Conservation (phyloP, 2,113 vertebrate genomes). For the Equus quagga region DNA sequence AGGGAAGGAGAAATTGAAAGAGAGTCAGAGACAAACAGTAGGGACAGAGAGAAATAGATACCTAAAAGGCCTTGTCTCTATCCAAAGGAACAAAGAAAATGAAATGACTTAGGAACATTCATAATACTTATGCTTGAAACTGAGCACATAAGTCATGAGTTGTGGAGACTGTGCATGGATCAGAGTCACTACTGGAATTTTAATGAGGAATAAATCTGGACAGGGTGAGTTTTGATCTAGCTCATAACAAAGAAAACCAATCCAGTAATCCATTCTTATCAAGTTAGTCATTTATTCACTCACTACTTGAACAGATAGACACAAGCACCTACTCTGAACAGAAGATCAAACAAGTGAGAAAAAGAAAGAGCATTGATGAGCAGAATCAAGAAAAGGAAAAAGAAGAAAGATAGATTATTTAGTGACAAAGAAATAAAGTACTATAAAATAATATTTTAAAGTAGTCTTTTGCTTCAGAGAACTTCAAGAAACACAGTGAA, state of each 20-base stretch:
- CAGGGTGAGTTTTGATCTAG: neutral
- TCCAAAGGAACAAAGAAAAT: neutral
- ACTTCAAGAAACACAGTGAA: neutral
- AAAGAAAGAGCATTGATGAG: neutral
- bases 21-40: neutral
- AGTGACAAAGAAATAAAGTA: neutral
- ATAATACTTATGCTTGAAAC: neutral
- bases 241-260: neutral
- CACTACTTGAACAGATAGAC: neutral
- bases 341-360: neutral
- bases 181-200: slow-evolving; percentile 14
- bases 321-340: neutral
- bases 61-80: neutral
- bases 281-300: neutral
- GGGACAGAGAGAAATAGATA: neutral
- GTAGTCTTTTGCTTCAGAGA: neutral
- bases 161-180: neutral
- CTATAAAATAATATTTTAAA: slow-evolving; percentile 8
- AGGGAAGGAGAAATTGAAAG: neutral
- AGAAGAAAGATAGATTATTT: neutral
- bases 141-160: neutral
- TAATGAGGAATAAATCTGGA: neutral
- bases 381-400: neutral
- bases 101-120: neutral
- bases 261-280: neutral